Conservation (phyloP, 2,797 vertebrate species). For the Hafferia zeledoni region DNA sequence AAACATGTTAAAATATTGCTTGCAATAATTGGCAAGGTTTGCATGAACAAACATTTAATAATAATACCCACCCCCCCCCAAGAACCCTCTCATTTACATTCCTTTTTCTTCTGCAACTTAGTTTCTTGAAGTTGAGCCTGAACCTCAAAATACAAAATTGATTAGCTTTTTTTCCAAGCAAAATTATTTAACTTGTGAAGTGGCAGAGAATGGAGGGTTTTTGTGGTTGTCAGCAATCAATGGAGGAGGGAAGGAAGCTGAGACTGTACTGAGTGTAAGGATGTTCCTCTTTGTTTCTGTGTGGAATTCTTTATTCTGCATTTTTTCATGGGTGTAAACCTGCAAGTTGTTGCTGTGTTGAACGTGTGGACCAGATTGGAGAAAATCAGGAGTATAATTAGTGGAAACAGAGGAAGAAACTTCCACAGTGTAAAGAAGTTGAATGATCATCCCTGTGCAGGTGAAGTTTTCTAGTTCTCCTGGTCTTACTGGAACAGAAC, state of each 20-base stretch:
- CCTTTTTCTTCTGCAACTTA: neutral
- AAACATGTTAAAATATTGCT: neutral
- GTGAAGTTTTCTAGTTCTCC: neutral
- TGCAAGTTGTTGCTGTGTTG: neutral
- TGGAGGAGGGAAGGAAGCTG: neutral
- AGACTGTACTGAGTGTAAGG: neutral
- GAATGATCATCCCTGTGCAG: neutral
- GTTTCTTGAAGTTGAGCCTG: neutral
- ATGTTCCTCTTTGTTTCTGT: neutral
- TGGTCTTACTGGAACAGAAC: neutral
- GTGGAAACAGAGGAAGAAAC: neutral
- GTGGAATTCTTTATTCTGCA: neutral
- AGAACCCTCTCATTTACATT: neutral
- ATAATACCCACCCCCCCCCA: fast-evolving
- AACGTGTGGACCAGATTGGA: neutral
- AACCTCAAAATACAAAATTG: neutral
- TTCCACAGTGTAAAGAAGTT: neutral
- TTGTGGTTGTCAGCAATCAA: neutral
- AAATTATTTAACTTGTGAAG: neutral
- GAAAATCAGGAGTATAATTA: neutral
- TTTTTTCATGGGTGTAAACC: neutral
- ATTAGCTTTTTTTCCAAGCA: neutral
- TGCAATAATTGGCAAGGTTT: neutral
- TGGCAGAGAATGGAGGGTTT: neutral
- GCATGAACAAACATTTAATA: neutral